phyloP scores from a whole-genome alignment of 2,797 vertebrate genomes.

The Eupleurogrammus muticus region DNA sequence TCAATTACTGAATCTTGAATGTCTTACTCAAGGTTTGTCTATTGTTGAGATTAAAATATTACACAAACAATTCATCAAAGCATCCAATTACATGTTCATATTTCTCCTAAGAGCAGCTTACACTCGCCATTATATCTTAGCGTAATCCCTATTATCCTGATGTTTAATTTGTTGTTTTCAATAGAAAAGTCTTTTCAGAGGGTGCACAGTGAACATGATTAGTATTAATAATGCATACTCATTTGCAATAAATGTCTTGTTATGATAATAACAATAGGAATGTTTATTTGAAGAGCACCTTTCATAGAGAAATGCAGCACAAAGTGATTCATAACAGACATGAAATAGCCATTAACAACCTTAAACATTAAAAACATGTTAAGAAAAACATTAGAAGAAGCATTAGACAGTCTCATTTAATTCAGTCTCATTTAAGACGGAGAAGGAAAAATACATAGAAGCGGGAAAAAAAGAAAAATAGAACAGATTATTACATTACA shows the following conservation, averaged over 20 bases:
- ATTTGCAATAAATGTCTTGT: conserved; percentile 24
- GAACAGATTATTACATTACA: too few species aligned
- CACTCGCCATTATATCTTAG: conserved; percentile 25
- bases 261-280: conserved; percentile 6
- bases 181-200: conserved; percentile 14
- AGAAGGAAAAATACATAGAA: too few species aligned
- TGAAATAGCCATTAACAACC: too few species aligned
- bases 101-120: conserved; percentile 31
- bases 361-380: too few species aligned
- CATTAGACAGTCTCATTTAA: too few species aligned
- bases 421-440: too few species aligned
- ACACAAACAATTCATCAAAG: conserved; percentile 35
- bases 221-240: conserved; percentile 18
- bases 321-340: too few species aligned
- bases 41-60: conserved; percentile 37
- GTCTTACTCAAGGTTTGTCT: conserved; percentile 13
- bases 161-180: conserved; percentile 37
- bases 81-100: conserved; percentile 35
- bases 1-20: conserved; percentile 58
- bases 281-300: too few species aligned
- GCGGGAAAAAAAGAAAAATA: too few species aligned
- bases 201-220: conserved; percentile 29
- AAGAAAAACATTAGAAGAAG: too few species aligned
- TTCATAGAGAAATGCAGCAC: too few species aligned
- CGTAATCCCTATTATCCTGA: conserved; percentile 42